A percentile compares a stretch with the other conserved stretches of the same genome.
These are phyloP conservation scores for Calameuta idolon DNA, from an alignment of 2,888 invertebrate genomes.

Conservation along the genomic window DNA sequence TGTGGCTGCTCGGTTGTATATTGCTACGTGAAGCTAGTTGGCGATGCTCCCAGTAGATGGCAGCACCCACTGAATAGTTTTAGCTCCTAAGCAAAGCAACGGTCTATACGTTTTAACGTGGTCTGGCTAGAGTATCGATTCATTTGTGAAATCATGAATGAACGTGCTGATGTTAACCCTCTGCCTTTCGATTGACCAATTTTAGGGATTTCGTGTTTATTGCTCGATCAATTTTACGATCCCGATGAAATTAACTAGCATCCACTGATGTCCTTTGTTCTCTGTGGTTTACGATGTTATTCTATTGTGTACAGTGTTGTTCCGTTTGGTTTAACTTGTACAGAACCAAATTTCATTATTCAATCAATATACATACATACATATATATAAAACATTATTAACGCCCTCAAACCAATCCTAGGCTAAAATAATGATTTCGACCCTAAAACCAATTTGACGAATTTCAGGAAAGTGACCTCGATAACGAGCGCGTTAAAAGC, in stretches of 20 bases:
- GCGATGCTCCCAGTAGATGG: neutral
- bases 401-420: neutral
- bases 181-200: neutral
- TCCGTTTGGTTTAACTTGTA: neutral
- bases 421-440: neutral
- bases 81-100: neutral
- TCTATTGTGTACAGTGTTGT: neutral
- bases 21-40: neutral
- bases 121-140: conserved; percentile 35
- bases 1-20: neutral
- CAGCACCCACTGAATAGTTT: neutral
- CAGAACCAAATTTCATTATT: neutral
- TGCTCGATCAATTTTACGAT: neutral
- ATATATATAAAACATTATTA: neutral
- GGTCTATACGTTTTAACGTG: neutral
- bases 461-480: neutral
- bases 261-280: neutral
- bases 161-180: conserved; percentile 28
- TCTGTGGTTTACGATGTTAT: neutral
- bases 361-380: neutral
- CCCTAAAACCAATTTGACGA: neutral
- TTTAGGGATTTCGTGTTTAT: neutral
- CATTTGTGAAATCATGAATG: conserved; percentile 49
- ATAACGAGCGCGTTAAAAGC: neutral
- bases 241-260: neutral